These are phyloP conservation scores for Corythoichthys intestinalis DNA, from an alignment of 2,113 vertebrate genomes.

Conservation along the genomic window DNA sequence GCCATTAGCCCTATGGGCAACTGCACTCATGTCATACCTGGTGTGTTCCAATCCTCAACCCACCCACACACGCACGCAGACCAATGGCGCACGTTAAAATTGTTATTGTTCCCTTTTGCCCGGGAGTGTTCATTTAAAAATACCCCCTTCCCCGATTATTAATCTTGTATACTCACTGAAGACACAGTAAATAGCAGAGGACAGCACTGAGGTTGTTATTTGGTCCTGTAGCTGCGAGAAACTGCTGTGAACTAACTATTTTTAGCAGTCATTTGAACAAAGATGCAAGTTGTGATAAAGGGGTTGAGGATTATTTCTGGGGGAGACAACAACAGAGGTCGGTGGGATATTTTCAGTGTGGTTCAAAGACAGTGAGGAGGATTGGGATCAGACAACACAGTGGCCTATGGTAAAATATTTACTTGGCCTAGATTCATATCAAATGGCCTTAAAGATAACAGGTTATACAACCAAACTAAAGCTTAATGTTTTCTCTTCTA, in stretches of 20 bases:
- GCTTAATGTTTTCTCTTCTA: conserved; percentile 59
- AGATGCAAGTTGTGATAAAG: conserved; percentile 11
- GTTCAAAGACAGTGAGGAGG: conserved; percentile 32
- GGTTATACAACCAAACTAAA: conserved; percentile 50
- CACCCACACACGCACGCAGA: neutral
- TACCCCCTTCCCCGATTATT: conserved; percentile 14
- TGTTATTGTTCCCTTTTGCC: conserved; percentile 25
- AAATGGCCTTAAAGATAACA: conserved; percentile 61
- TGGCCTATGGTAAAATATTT: conserved; percentile 67
- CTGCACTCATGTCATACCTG: conserved; percentile 20
- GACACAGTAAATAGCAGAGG: neutral
- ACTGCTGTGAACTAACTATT: neutral
- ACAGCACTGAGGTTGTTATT: neutral
- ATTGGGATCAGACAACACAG: conserved; percentile 49
- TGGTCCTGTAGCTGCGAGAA: neutral
- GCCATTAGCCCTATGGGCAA: conserved; percentile 26
- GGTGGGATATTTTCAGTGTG: conserved; percentile 21
- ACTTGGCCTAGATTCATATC: conserved; percentile 66
- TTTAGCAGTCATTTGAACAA: conserved; percentile 3
- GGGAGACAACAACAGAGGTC: conserved; percentile 2
- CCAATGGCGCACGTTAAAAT: conserved; percentile 17
- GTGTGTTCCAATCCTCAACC: neutral
- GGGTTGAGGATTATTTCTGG: neutral
- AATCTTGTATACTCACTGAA: conserved; percentile 19
- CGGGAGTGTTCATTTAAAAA: conserved; percentile 35